phyloP scores from a whole-genome alignment of 2,113 vertebrate genomes.

The Callipepla squamata region DNA sequence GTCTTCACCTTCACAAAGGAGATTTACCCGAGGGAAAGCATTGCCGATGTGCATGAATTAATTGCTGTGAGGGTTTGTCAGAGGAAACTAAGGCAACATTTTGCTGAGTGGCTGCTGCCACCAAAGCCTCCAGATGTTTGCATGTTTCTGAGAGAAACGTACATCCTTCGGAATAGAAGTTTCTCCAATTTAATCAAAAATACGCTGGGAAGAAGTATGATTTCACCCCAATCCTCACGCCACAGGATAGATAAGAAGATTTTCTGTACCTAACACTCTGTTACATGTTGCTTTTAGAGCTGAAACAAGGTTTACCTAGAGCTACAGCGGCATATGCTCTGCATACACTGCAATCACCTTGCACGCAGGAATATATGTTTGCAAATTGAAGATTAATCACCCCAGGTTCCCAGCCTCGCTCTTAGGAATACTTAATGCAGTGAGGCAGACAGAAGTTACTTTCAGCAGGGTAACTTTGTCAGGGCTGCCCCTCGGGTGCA shows the following conservation, averaged over 20 bases:
- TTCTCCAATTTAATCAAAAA: background rate
- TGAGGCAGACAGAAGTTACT: slow-evolving; percentile 43
- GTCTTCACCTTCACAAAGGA: background rate
- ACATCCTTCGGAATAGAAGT: background rate
- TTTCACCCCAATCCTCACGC: background rate
- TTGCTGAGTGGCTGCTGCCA: background rate
- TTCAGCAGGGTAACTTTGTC: slow-evolving; percentile 41
- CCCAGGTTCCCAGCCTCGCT: background rate
- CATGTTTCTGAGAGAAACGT: background rate
- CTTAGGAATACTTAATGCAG: background rate
- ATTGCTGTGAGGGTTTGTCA: background rate
- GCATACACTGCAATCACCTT: background rate
- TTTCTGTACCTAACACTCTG: background rate
- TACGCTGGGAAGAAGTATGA: background rate
- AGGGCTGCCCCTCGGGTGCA: slow-evolving; percentile 33
- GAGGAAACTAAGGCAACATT: background rate
- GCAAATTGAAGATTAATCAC: slow-evolving; percentile 45
- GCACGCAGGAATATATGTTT: slow-evolving; percentile 11
- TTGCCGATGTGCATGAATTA: background rate
- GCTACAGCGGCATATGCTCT: background rate
- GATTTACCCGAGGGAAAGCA: background rate
- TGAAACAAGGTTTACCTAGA: background rate
- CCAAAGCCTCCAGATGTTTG: background rate
- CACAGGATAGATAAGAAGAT: background rate
- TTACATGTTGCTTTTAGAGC: background rate